These are phyloP conservation scores for Megaceryle maxima DNA, from an alignment of 2,113 vertebrate species.

Conservation along the genomic window DNA sequence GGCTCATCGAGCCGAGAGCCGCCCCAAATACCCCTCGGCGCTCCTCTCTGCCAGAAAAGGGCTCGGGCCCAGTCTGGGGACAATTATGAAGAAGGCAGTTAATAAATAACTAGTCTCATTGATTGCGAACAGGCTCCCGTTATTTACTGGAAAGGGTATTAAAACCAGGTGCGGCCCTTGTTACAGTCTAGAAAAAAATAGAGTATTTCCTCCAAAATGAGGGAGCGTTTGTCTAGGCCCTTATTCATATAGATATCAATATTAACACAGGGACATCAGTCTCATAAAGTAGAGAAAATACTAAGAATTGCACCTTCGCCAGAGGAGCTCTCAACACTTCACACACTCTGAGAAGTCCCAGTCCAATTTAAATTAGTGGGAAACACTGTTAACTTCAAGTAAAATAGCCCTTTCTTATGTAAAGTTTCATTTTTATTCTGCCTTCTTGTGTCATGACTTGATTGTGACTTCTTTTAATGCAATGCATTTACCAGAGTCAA, in stretches of 20 bases:
- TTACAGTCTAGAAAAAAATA: neutral
- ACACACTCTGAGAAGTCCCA: rapidly evolving
- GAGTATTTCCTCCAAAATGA: neutral
- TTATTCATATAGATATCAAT: neutral
- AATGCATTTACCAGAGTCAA: neutral
- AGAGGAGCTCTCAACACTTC: neutral
- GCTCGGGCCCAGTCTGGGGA: neutral
- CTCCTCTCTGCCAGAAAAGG: neutral
- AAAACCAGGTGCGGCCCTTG: neutral
- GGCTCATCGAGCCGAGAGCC: neutral
- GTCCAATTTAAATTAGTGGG: neutral
- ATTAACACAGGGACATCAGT: neutral
- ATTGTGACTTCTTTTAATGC: neutral
- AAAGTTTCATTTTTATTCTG: neutral
- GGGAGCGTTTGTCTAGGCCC: rapidly evolving
- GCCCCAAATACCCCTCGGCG: neutral
- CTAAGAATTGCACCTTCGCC: neutral
- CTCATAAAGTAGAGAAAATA: neutral
- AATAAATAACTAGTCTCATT: neutral
- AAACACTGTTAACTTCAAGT: neutral
- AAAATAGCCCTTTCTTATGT: neutral
- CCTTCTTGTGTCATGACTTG: no score
- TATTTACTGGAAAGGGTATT: neutral
- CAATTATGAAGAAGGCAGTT: neutral
- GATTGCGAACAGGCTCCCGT: neutral